Evolutionary conservation across 2,797 vertebrate species (phyloP).

Genomic region (Urophycis tenuis): DNA sequence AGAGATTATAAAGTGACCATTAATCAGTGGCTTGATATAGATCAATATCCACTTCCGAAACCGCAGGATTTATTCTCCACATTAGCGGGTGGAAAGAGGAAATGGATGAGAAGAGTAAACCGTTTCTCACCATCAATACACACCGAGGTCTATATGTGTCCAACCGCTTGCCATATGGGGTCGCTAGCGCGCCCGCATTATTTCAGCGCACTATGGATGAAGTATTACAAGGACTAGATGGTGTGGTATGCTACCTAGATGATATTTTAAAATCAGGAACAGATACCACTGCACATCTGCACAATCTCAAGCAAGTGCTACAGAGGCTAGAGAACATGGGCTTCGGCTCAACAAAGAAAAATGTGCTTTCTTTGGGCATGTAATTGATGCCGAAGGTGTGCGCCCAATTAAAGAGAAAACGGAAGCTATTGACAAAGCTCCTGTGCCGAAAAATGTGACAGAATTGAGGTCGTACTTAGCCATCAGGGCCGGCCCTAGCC

Average conservation of each 20-base stretch:
- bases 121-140: too few species aligned
- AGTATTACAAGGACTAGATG: background rate
- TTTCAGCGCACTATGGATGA: constrained; percentile 23
- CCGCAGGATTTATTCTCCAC: too few species aligned
- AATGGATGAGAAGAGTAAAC: too few species aligned
- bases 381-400: constrained; percentile 11
- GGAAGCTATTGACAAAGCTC: constrained; percentile 9
- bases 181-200: constrained; percentile 10
- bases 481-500: too few species aligned
- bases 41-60: too few species aligned
- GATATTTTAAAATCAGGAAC: constrained; percentile 14
- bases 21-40: too few species aligned
- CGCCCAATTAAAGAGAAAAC: background rate
- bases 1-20: too few species aligned
- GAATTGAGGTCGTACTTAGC: constrained; percentile 11
- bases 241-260: constrained; percentile 15
- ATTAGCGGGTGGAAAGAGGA: too few species aligned
- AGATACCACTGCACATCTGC: constrained; percentile 3
- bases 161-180: constrained; percentile 5
- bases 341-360: constrained; percentile 7
- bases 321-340: constrained; percentile 3
- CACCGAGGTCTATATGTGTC: background rate
- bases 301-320: constrained; percentile 13
- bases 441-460: constrained; percentile 10
- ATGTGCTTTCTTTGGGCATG: constrained; percentile 5